These are phyloP conservation scores for Odontocerum albicorne DNA, from an alignment of 2,888 invertebrate species.

Conservation along the genomic window DNA sequence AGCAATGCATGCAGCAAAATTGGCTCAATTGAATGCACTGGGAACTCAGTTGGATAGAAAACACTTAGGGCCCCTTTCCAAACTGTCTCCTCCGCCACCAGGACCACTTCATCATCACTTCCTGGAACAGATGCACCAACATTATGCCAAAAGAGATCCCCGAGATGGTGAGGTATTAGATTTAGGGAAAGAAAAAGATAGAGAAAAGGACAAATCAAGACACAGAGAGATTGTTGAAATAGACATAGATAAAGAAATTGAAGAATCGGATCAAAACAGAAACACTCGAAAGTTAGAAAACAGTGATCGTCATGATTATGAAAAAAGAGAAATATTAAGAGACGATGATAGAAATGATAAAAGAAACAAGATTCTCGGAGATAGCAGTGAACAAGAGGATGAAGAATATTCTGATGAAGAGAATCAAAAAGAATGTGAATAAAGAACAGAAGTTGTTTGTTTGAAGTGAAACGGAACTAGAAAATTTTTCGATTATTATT, in stretches of 20 bases:
- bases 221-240: slow-evolving; percentile 45
- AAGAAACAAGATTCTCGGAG: slow-evolving; percentile 30
- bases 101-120: slow-evolving; percentile 63
- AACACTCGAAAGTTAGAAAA: slow-evolving; percentile 45
- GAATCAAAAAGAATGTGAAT: slow-evolving; percentile 43
- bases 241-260: slow-evolving; percentile 55
- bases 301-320: slow-evolving; percentile 45
- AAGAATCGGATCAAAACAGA: slow-evolving; percentile 58
- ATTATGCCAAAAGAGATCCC: slow-evolving; percentile 53
- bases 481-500: slow-evolving; percentile 5
- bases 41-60: slow-evolving; percentile 56
- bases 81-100: slow-evolving; percentile 57
- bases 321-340: slow-evolving; percentile 39
- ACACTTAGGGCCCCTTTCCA: slow-evolving; percentile 52
- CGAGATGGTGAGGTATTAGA: slow-evolving; percentile 56
- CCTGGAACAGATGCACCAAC: slow-evolving; percentile 64
- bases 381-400: slow-evolving; percentile 48
- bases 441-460: slow-evolving; percentile 1
- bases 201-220: slow-evolving; percentile 35
- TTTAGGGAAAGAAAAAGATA: slow-evolving; percentile 56
- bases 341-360: slow-evolving; percentile 31
- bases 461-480: not conserved
- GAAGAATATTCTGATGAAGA: slow-evolving; percentile 56
- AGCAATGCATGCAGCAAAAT: slow-evolving; percentile 76
- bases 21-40: slow-evolving; percentile 75